A percentile compares a stretch with the other conserved stretches of the same genome.
Conservation (phyloP, 2,113 vertebrate species). For the Puntigrus tetrazona region DNA sequence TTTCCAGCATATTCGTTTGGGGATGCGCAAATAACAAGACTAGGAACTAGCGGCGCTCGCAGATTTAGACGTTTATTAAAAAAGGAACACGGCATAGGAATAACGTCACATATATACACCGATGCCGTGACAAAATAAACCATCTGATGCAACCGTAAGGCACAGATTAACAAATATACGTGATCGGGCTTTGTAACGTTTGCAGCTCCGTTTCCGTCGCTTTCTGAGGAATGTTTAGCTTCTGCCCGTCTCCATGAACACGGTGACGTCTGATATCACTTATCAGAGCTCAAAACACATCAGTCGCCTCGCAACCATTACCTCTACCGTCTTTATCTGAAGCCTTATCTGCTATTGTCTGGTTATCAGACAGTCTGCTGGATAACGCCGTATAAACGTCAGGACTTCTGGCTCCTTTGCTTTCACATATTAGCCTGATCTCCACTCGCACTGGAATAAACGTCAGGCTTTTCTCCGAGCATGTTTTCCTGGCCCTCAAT, state of each 20-base stretch:
- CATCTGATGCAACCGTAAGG: background rate
- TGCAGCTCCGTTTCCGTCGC: background rate
- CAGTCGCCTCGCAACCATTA: background rate
- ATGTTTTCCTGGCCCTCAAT: background rate
- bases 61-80: conserved; percentile 18
- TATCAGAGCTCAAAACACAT: background rate
- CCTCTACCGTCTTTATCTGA: background rate
- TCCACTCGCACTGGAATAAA: no score
- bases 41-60: background rate
- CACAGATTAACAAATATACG: background rate
- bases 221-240: background rate
- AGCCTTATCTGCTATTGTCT: background rate
- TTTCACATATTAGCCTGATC: background rate
- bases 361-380: no score
- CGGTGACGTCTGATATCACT: background rate
- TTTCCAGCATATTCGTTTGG: no score
- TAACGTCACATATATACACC: background rate
- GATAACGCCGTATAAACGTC: no score
- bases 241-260: conserved; percentile 9
- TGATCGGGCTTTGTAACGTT: no score
- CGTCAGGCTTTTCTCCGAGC: background rate
- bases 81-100: background rate
- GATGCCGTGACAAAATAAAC: no score
- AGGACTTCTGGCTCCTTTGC: background rate
- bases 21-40: background rate